Conservation (phyloP, 2,888 invertebrate genomes). For the Himalopsyche tibetana region DNA sequence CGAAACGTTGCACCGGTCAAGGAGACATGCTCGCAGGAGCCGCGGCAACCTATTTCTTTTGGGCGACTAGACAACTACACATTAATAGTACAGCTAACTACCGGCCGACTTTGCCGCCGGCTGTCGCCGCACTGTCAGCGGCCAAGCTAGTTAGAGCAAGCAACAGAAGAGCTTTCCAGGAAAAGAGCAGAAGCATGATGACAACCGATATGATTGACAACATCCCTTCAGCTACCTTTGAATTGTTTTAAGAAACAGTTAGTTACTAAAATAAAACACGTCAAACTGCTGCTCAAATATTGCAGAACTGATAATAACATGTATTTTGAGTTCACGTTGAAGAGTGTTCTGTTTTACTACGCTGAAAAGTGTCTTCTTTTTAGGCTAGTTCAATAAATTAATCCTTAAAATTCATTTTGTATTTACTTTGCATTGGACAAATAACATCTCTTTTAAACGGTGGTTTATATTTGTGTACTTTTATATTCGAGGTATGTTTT, state of each 20-base stretch:
- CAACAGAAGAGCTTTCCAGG: slow-evolving; percentile 18
- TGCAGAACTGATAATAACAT: too few species aligned
- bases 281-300: too few species aligned
- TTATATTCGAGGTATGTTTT: too few species aligned
- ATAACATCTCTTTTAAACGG: too few species aligned
- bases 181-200: slow-evolving; percentile 43
- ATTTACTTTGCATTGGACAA: too few species aligned
- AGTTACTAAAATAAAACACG: too few species aligned
- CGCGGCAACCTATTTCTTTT: slow-evolving; percentile 54
- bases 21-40: slow-evolving; percentile 55
- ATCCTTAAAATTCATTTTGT: too few species aligned
- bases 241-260: background rate
- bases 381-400: too few species aligned
- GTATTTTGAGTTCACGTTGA: too few species aligned
- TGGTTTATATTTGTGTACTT: too few species aligned
- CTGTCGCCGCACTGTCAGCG: slow-evolving; percentile 53
- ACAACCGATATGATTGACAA: slow-evolving; percentile 52
- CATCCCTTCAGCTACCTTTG: slow-evolving; percentile 23
- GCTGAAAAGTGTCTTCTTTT: too few species aligned
- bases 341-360: too few species aligned
- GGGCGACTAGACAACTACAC: slow-evolving; percentile 47
- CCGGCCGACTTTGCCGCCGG: slow-evolving; percentile 51
- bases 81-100: background rate
- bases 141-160: slow-evolving; percentile 45
- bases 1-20: slow-evolving; percentile 18